Conservation (phyloP, 2,888 invertebrate genomes). For the Prenolepis imparis region DNA sequence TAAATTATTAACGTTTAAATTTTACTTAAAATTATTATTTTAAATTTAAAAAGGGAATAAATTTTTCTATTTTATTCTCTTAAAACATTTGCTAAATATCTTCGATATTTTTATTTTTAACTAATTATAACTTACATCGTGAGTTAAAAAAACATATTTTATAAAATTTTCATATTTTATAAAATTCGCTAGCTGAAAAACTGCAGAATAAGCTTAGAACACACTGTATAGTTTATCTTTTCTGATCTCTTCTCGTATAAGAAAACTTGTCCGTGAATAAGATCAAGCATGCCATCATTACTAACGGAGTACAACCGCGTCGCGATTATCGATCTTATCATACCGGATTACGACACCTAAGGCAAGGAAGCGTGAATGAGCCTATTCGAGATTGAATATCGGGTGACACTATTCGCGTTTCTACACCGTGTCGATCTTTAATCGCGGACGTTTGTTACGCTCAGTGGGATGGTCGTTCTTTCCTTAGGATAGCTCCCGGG, state of each 20-base stretch:
- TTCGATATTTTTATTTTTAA: neutral
- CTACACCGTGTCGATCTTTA: slow-evolving; percentile 73
- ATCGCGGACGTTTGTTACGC: slow-evolving; percentile 76
- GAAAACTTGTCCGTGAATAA: neutral
- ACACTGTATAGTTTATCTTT: slow-evolving; percentile 10
- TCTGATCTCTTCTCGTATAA: neutral
- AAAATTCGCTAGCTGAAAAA: neutral
- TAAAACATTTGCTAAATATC: neutral
- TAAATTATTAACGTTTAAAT: neutral
- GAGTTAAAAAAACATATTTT: neutral
- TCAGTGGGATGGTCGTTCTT: slow-evolving; percentile 58
- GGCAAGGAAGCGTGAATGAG: slow-evolving; percentile 8
- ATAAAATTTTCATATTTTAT: neutral
- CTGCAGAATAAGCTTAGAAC: slow-evolving; percentile 2
- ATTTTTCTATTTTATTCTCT: neutral
- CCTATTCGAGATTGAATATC: slow-evolving; percentile 54
- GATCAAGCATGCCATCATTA: slow-evolving; percentile 12
- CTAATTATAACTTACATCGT: neutral
- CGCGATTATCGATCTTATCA: slow-evolving; percentile 32
- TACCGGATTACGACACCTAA: slow-evolving; percentile 27
- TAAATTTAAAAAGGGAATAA: neutral
- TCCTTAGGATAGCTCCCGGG: slow-evolving; percentile 63
- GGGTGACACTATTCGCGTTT: slow-evolving; percentile 69
- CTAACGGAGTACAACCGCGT: slow-evolving; percentile 24
- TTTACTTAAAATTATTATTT: neutral